Evolutionary conservation across 2,113 vertebrate genomes (phyloP), one percentile per base, ranked within the genome.

Genomic region (Pundamilia nyererei): DNA sequence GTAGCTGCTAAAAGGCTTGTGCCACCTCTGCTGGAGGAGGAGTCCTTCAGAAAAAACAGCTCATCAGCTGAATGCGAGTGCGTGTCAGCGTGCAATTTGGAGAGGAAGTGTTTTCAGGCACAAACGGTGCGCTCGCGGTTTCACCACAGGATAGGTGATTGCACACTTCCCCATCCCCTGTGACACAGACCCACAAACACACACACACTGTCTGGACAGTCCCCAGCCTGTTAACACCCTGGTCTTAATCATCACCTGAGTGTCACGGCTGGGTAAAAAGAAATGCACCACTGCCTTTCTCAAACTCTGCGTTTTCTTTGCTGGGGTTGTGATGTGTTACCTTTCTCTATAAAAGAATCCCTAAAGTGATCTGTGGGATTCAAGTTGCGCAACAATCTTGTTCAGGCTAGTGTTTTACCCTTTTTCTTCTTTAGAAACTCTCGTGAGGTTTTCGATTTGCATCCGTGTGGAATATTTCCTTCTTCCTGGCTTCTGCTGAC

Each of bases 1-100:
- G 94, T 91, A 93, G 92, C 87, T 90, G 93, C 95, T 94, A 95
- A 95, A 93, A 95, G 91, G 94, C 91, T 95, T 94, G 91, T 95
- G 92, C 92, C 94, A 95, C 93, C 93, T 94, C 89, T 86, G 72
- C 85, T 94, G 94, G 93, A 91, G 93, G 85, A 91, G 88, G 49
- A 91, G 88, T 58, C 87, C 87, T 93, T 88, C 85, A 92, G 35
- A 90, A 86, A 68, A 68, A 93, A 92, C 91, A 93, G 89, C 84
- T 89, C 92, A 91, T 92, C 91, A 93, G 54, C 65, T 86, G 84
- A 84, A 72, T 83, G 56, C 79, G 80, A 83, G 84, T 80, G 53
- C 17, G 60, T 79, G 56, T 86, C 21, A 49, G 72, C 9, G 53
- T 84, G 85, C 72, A 89, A 80, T 91, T 88, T 85, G 54, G 47